These are phyloP conservation scores for Cetonia aurata DNA, from an alignment of 2,888 invertebrate genomes.

Conservation along the genomic window DNA sequence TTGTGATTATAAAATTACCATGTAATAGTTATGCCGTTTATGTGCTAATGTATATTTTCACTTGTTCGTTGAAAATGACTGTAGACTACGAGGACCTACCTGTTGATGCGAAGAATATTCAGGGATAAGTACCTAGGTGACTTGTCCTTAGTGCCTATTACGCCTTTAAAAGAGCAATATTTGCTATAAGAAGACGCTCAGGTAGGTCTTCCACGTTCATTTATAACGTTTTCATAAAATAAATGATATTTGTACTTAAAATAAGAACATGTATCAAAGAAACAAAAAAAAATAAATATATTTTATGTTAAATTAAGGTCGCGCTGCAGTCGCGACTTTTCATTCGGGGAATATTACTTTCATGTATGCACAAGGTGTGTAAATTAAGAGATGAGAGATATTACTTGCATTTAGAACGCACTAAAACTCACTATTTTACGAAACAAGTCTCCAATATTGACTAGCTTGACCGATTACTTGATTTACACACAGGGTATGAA, in stretches of 20 bases:
- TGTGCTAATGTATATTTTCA: conserved; percentile 18
- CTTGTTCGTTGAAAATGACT: conserved; percentile 22
- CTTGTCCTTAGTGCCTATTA: conserved; percentile 27
- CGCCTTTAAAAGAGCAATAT: conserved; percentile 17
- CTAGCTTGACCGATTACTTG: no score
- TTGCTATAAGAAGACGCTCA: conserved; percentile 4
- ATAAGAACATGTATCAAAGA: conserved; percentile 13
- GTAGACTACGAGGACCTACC: conserved; percentile 25
- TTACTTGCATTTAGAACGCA: no score
- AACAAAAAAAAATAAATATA: conserved; percentile 39
- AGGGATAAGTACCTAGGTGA: neutral
- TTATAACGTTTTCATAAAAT: conserved; percentile 22
- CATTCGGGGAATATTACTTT: no score
- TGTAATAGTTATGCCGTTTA: neutral
- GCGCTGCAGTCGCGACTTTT: no score
- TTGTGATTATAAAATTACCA: conserved; percentile 7
- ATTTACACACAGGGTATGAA: no score
- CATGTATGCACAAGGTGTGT: no score
- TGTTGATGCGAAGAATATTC: neutral
- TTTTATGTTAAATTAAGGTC: conserved; percentile 33
- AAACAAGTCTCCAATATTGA: no score
- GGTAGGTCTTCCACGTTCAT: conserved; percentile 2
- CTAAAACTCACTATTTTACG: no score
- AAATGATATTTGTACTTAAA: conserved; percentile 44
- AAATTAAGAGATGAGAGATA: no score